These are phyloP conservation scores for Calycopis cecrops DNA, from an alignment of 1,140 invertebrate genomes.

Conservation along the genomic window DNA sequence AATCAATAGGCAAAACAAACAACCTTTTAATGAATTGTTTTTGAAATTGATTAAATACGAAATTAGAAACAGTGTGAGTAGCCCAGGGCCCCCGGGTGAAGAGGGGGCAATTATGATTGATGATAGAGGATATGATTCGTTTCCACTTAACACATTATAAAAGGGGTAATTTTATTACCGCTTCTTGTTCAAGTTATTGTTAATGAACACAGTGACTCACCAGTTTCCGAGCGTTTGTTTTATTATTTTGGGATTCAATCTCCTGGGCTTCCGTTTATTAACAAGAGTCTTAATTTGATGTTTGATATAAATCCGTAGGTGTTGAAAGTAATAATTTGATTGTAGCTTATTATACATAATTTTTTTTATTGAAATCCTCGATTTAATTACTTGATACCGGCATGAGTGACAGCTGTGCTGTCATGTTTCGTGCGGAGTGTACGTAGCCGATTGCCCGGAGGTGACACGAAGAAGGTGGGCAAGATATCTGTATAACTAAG, in stretches of 20 bases:
- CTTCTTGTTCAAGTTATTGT: constrained; percentile 58
- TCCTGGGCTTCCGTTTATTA: neutral
- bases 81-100: constrained; percentile 12
- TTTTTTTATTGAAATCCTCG: too few species aligned
- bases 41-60: constrained; percentile 18
- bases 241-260: constrained; percentile 15
- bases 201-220: constrained; percentile 62
- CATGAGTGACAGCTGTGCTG: too few species aligned
- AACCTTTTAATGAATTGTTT: too few species aligned
- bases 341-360: too few species aligned
- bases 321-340: too few species aligned
- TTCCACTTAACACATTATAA: constrained; percentile 70
- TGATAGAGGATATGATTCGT: constrained; percentile 65
- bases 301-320: too few species aligned
- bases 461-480: too few species aligned
- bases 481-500: too few species aligned
- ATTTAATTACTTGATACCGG: too few species aligned
- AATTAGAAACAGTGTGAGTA: constrained; percentile 16
- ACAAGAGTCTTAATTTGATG: neutral
- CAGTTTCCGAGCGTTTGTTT: constrained; percentile 34
- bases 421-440: too few species aligned
- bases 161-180: constrained; percentile 70
- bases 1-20: too few species aligned
- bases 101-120: constrained; percentile 67
- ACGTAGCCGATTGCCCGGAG: too few species aligned